Percentiles rank a stretch among this genome's conserved stretches.
Evolutionary conservation across 2,797 vertebrate genomes (phyloP).

Genomic region (Chloroceryle inda): DNA sequence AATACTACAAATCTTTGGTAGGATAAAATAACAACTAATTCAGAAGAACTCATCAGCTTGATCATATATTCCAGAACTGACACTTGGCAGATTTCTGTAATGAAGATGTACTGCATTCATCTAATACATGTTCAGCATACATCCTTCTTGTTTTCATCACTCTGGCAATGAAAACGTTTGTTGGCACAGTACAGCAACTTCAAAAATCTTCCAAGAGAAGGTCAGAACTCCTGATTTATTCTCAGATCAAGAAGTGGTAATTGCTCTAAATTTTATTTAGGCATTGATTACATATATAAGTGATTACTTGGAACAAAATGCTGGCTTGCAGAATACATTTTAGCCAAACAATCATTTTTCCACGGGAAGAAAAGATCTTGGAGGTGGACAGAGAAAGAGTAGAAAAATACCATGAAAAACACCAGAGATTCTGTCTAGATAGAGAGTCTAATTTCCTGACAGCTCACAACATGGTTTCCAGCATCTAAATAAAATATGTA

Average conservation of each 20-base stretch:
- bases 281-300: neutral
- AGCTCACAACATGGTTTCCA: neutral
- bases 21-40: neutral
- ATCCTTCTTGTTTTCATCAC: neutral
- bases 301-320: neutral
- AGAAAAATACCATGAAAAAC: neutral
- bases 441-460: neutral
- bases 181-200: neutral
- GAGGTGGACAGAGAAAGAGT: neutral
- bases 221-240: neutral
- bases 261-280: neutral
- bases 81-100: neutral
- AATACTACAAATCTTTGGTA: neutral
- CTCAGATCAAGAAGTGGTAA: neutral
- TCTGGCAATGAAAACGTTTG: neutral
- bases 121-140: neutral
- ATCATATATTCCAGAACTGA: neutral
- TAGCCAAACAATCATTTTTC: neutral
- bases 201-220: neutral
- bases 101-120: constrained; percentile 5
- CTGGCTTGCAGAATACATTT: neutral
- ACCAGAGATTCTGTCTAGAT: neutral
- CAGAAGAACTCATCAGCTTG: neutral
- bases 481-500: neutral
- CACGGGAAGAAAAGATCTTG: neutral